Evolutionary conservation across 2,888 invertebrate species (phyloP), one percentile per base, ranked within the genome.

Genomic region (Drosophila kuntzei): DNA sequence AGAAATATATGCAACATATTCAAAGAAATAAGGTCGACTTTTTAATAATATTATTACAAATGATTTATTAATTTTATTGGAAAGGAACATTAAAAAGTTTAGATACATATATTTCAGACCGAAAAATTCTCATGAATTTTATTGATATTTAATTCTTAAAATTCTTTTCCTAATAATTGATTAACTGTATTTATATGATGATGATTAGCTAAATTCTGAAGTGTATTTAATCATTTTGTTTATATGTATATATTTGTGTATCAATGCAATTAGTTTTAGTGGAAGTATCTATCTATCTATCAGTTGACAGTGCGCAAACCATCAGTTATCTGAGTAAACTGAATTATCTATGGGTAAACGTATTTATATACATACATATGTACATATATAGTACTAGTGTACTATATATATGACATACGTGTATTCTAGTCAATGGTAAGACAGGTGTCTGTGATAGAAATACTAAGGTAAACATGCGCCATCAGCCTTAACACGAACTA

Each of bases 401-500:
- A 22, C 4, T 41, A 6, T 22, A 11, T 43, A 12, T 22, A 11
- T 16, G 50, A 14, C 36, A 37, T 20, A 53, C 27, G 51, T 53
- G 51, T 54, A 54, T 58, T 41, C 36, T 54, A 20, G n/a, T 27
- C 8, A 32, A 43, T 16, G 22, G 55, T 22, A 34, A 9, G 60
- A 29, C 73, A 72, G 73, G 73, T 72, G 58, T 53, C 37, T 62
- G 11, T 34, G 20, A 59, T 51, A 39, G 36, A 49, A 55, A 49
- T 8, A 57, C 65, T 39, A 34, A 43, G 29, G 60, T 43, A 54
- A 62, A 67, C 57, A 61, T 67, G 67, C 36, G 67, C 36, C 53
- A 54, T 44, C 57, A 59, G 65, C 55, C 36, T 71, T 61, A 74
- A 68, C 75, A 75, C 43, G 59, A 63, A 55, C 59, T 51, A 61